Evolutionary conservation across 2,113 vertebrate species (phyloP).

Genomic region (Bolborhynchus lineola): DNA sequence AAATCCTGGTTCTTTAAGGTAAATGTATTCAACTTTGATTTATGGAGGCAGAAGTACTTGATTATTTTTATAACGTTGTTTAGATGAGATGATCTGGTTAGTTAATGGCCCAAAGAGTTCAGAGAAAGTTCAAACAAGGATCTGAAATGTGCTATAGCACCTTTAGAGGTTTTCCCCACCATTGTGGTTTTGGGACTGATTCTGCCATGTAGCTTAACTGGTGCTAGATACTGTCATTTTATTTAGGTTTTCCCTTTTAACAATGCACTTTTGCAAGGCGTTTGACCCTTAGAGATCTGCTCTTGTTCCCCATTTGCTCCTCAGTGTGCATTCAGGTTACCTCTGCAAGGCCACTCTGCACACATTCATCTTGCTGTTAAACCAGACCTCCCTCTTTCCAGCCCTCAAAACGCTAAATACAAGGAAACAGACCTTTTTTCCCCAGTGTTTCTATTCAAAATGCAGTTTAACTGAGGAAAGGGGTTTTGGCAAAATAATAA

Average conservation of each 20-base stretch:
- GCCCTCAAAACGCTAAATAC: background rate
- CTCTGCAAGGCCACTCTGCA: background rate
- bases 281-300: background rate
- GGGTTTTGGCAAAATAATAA: slow-evolving; percentile 54
- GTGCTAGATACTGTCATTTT: background rate
- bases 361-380: background rate
- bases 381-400: background rate
- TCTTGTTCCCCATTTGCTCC: background rate
- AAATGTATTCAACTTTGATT: background rate
- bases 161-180: background rate
- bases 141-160: background rate
- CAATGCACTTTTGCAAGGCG: background rate
- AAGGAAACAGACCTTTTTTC: background rate
- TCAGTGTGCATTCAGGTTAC: background rate
- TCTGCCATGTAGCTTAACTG: background rate
- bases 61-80: slow-evolving; percentile 38
- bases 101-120: slow-evolving; percentile 3
- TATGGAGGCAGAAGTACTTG: background rate
- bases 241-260: background rate
- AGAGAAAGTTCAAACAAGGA: background rate
- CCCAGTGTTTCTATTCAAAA: slow-evolving; percentile 37
- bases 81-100: slow-evolving; percentile 7
- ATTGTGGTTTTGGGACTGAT: background rate
- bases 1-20: background rate
- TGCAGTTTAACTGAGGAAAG: slow-evolving; percentile 38